phyloP scores from a whole-genome alignment of 2,888 invertebrate genomes.

The Leucania comma region DNA sequence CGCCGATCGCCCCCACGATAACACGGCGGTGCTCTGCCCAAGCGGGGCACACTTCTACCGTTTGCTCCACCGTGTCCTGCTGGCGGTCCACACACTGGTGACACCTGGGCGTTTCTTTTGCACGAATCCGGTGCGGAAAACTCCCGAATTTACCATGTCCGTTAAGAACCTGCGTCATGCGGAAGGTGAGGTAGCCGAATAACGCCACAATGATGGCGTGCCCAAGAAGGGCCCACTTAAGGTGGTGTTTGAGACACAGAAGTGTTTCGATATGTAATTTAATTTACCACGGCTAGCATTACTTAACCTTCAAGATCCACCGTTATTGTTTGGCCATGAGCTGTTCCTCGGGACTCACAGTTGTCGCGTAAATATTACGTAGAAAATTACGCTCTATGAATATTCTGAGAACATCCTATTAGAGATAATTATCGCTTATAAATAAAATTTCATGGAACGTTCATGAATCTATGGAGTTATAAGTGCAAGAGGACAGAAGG shows the following conservation, averaged over 20 bases:
- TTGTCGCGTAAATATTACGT: neutral
- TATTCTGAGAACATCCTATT: slow-evolving; percentile 11
- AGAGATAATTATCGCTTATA: neutral
- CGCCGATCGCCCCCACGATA: no score
- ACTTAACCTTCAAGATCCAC: neutral
- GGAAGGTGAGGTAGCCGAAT: no score
- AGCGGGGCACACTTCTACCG: no score
- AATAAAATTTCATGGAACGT: neutral
- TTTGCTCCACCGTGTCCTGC: no score
- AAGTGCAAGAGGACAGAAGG: neutral
- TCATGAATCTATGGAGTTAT: neutral
- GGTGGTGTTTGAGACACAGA: neutral
- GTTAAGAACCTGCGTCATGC: no score
- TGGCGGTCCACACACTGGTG: no score
- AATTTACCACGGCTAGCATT: neutral
- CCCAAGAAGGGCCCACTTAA: no score
- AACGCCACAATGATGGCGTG: no score
- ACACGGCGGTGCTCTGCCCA: no score
- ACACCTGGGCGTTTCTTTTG: no score
- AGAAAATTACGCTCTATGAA: slow-evolving; percentile 6
- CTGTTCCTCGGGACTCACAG: neutral
- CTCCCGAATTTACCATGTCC: no score
- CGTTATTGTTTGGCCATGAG: neutral
- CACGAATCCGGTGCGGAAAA: no score
- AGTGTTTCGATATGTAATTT: neutral